Evolutionary conservation across 2,888 invertebrate species (phyloP).

Genomic region (Esperia sulphurella): DNA sequence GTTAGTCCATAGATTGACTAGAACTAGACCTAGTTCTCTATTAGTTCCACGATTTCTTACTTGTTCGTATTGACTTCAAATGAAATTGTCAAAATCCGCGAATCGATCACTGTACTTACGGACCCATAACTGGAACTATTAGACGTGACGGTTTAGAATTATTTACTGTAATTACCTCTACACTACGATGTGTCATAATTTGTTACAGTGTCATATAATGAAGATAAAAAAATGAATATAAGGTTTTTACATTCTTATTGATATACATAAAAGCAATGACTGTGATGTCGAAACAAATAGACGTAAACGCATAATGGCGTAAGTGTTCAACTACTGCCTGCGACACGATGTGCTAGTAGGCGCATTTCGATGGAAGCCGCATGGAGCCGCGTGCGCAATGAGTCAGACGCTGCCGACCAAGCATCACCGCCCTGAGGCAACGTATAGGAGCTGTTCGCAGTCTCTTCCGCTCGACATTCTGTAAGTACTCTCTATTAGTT

Average conservation of each 20-base stretch:
- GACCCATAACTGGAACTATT: no score
- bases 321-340: constrained; percentile 9
- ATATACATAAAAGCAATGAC: constrained; percentile 23
- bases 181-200: not conserved
- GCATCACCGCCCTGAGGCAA: constrained; percentile 60
- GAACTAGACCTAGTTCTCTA: no score
- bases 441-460: constrained; percentile 72
- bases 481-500: constrained; percentile 51
- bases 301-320: constrained; percentile 11
- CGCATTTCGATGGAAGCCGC: constrained; percentile 51
- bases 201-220: constrained; percentile 32
- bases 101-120: no score
- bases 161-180: no score
- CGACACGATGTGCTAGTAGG: constrained; percentile 20
- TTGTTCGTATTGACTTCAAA: no score
- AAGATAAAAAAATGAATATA: constrained; percentile 24
- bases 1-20: no score
- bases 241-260: constrained; percentile 19
- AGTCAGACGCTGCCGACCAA: constrained; percentile 55
- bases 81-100: no score
- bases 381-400: constrained; percentile 71
- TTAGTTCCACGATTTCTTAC: no score
- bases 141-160: no score
- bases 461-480: constrained; percentile 74
- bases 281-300: constrained; percentile 30